Base-by-base conservation (phyloP, 2,797 vertebrate genomes). In the Cyprinella venusta region DNA sequence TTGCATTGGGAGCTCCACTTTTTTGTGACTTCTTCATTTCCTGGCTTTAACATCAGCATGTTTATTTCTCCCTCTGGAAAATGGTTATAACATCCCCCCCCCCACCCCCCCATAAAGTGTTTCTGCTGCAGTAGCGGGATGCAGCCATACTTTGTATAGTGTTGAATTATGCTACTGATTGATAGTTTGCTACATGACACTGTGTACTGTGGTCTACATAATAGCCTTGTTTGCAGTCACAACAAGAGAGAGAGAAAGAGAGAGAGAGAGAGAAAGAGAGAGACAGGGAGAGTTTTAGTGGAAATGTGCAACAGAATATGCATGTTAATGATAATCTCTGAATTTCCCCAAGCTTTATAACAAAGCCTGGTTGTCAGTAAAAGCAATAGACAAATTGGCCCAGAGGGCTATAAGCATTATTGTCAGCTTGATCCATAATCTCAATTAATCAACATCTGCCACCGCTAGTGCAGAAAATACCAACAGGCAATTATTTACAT, bases 51-150 rank as follows among this genome's bases (percentile, higher is more conserved):
- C 8, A 81, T 63, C 26, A 50, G 36, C 42, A 74, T 48, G 30
- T 64, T 54, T 50, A 72, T 72, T 74, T 74, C 40, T 74, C 80
- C 15, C 9, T 54, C 26, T 26, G 59, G 59, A 72, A 80, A 80
- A 63, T 36, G 4, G 2, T 50, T 63, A 30, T 30, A 30, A 30
- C 30, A 30, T 3, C 3, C n/a, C n/a, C n/a, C n/a, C n/a, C n/a
- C n/a, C n/a, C n/a, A n/a, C n/a, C n/a, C n/a, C n/a, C 30, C 30
- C 40, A 63, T 12, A 81, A 71, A 63, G 18, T 54, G 15, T 24
- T n/a, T 79, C 5, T 12, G 0, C 24, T 4, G 24, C 6, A 1
- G 3, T n/a, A n/a, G n/a, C n/a, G n/a, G 6, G 15, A 19, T 56
- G 67, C 36, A 42, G 30, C 6, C 30, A 56, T 13, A 56, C 18